Percentiles rank a stretch among this genome's conserved stretches.
These are phyloP conservation scores for Ormyrus rosae DNA, from an alignment of 2,888 invertebrate genomes.

Conservation along the genomic window DNA sequence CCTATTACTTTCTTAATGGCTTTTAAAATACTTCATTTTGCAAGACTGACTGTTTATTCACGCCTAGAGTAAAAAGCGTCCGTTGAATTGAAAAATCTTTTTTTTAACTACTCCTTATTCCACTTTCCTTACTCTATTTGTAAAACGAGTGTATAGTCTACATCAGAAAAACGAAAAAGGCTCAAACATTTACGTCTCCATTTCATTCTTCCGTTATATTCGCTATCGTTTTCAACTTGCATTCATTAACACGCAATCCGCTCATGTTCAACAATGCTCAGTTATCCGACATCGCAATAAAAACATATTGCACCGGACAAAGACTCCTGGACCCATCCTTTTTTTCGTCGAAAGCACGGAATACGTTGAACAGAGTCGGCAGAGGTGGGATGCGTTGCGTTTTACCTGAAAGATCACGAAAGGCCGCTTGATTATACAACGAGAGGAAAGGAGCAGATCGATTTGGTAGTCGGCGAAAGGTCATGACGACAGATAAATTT, in stretches of 20 bases:
- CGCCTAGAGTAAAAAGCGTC: too few relatives aligned
- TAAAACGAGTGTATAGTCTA: too few relatives aligned
- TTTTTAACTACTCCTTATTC: too few relatives aligned
- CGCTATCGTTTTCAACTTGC: background rate
- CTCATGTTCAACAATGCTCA: too few relatives aligned
- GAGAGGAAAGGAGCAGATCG: conserved; percentile 57
- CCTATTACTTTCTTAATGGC: too few relatives aligned
- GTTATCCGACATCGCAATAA: too few relatives aligned
- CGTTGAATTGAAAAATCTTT: too few relatives aligned
- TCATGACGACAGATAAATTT: conserved; percentile 68
- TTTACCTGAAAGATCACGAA: background rate
- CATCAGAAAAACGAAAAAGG: too few relatives aligned
- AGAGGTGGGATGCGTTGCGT: conserved; percentile 2
- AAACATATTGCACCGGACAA: background rate
- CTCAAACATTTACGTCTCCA: background rate
- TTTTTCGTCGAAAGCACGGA: conserved; percentile 16
- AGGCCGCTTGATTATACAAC: conserved; percentile 50
- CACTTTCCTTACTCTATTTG: too few relatives aligned
- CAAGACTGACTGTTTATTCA: too few relatives aligned
- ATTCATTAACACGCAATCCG: too few relatives aligned
- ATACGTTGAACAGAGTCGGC: background rate
- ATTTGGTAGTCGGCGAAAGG: conserved; percentile 66
- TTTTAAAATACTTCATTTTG: too few relatives aligned
- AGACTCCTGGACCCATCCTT: background rate
- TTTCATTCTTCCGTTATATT: background rate